Base-by-base conservation (phyloP, 1,140 invertebrate species). In the Drosophila tsacasi region DNA sequence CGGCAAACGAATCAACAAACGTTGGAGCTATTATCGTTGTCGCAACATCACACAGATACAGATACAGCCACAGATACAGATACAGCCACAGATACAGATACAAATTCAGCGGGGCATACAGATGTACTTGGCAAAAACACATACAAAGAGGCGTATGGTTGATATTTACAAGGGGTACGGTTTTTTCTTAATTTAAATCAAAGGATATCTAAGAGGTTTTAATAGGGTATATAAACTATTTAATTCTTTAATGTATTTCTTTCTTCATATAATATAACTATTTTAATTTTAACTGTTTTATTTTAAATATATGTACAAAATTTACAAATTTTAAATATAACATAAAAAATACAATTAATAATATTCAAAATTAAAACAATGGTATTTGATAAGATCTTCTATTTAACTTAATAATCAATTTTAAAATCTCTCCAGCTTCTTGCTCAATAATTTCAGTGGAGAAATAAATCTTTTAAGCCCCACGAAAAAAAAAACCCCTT, bases 1-100 rank as follows among this genome's bases (percentile, higher is more conserved):
- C 55, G 98, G 99, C 93, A 98, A 98, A 95, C 97, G 17, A 97
- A 97, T 84, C 81, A 93, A 96, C 97, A 17, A 93, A 97, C 27
- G 94, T 97, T 78, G 98, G 98, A 94, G 95, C 97, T 30, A 94
- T 96, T 42, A 99, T 98, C 94, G 94, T 98, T 92, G 96, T 98
- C 21, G 95, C 95, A 78, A 93, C 98, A 30, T 96, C 96, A 40
- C 94, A 97, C 35, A 97, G 99, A 62, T 95, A 94, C 27, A 52
- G 49, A 49, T 30, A 50, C 9, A 50, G 27, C 10, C 25, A 13
- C 62, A 72, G 62, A 73, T 44, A 71, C 64, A 69, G 25, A 68
- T 27, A 68, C 25, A 64, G 27, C 10, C 25, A 13, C 62, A 72
- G 62, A 73, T 44, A 71, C 64, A 69, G 25, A 68, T 27, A 68